A percentile compares a stretch with the other conserved stretches of the same genome.
phyloP scores from a whole-genome alignment of 2,797 vertebrate species.

The Selene dorsalis region DNA sequence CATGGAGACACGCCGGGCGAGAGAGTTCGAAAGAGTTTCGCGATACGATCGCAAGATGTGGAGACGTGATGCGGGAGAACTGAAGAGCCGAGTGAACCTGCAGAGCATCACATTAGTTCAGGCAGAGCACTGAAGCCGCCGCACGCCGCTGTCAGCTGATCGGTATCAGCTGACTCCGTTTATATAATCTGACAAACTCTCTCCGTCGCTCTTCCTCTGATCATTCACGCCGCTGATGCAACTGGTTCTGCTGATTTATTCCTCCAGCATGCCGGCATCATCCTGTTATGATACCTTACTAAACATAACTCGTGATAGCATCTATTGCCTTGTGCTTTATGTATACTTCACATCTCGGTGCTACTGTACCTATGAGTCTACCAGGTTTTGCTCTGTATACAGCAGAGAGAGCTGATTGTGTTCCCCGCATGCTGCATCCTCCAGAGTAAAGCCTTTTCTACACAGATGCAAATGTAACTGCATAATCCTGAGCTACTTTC shows the following conservation, averaged over 20 bases:
- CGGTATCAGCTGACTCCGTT: constrained; percentile 65
- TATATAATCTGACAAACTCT: constrained; percentile 59
- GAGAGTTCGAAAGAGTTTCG: neutral
- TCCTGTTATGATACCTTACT: constrained; percentile 48
- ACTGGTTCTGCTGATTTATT: constrained; percentile 63
- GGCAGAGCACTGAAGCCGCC: constrained; percentile 43
- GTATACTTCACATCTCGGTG: constrained; percentile 9
- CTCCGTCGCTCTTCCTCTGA: constrained; percentile 48
- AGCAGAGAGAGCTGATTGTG: constrained; percentile 20
- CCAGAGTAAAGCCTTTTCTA: constrained; percentile 7
- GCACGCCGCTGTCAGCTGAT: constrained; percentile 57
- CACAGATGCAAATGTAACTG: constrained; percentile 20
- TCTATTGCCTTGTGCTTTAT: constrained; percentile 44
- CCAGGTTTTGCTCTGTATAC: constrained; percentile 15
- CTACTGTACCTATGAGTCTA: constrained; percentile 18
- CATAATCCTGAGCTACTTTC: neutral
- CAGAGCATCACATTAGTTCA: constrained; percentile 33
- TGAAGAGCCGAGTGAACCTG: constrained; percentile 25
- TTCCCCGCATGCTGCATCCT: constrained; percentile 8
- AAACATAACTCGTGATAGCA: constrained; percentile 47
- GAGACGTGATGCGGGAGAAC: neutral
- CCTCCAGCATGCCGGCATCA: constrained; percentile 32
- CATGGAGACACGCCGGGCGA: neutral
- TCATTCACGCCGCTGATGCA: constrained; percentile 49
- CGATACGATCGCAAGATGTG: neutral